Conservation (phyloP, 2,888 invertebrate genomes). For the Augochlorella aurata region DNA sequence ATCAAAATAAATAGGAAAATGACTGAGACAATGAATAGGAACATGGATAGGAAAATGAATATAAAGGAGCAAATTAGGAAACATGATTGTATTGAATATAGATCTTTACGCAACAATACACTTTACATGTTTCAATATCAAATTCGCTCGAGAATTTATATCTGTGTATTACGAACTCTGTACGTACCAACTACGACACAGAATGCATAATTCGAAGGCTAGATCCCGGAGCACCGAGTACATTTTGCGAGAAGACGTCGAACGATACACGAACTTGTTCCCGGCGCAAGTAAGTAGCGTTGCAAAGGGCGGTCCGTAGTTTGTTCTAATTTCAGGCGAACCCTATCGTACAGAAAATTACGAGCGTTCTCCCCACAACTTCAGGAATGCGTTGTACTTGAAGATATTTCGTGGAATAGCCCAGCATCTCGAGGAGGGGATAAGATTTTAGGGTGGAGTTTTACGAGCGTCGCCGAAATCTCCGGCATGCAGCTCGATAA, state of each 20-base stretch:
- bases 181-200: not conserved
- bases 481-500: constrained; percentile 64
- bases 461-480: constrained; percentile 65
- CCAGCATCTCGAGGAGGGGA: constrained; percentile 31
- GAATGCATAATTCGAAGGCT: not conserved
- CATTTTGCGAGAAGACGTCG: not conserved
- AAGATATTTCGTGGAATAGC: constrained; percentile 55
- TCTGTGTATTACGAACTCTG: not conserved
- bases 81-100: no score
- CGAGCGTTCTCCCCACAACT: constrained; percentile 12
- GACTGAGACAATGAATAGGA: no score
- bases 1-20: no score
- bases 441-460: constrained; percentile 58
- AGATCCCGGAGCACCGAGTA: not conserved
- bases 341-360: constrained; percentile 30
- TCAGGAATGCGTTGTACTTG: constrained; percentile 36
- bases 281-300: not conserved
- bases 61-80: no score
- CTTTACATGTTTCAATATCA: no score
- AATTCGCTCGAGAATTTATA: not conserved
- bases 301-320: not conserved
- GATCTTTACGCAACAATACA: no score
- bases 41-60: no score
- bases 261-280: not conserved
- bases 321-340: constrained; percentile 37